These are phyloP conservation scores for Hypena proboscidalis DNA, from an alignment of 2,888 invertebrate species.

Conservation along the genomic window DNA sequence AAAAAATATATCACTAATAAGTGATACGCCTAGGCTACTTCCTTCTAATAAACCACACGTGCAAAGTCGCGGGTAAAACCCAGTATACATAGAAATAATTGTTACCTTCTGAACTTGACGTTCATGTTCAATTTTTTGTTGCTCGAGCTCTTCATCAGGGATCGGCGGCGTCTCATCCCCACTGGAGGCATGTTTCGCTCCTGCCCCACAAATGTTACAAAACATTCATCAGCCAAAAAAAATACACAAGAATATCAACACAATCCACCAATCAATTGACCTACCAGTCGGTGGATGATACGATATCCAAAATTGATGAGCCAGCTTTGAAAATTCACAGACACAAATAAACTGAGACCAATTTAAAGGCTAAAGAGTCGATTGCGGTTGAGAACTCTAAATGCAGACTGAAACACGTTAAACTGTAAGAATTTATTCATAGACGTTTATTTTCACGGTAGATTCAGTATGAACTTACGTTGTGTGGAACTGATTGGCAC, in stretches of 20 bases:
- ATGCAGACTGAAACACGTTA: slow-evolving; percentile 54
- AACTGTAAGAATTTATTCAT: slow-evolving; percentile 74
- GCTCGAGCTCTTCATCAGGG: slow-evolving; percentile 82
- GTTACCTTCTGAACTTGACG: slow-evolving; percentile 84
- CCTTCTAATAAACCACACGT: no score
- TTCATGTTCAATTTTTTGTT: slow-evolving; percentile 87
- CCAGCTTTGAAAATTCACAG: slow-evolving; percentile 85
- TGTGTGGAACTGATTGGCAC: slow-evolving; percentile 63
- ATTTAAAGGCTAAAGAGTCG: slow-evolving; percentile 33
- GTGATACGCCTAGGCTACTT: no score
- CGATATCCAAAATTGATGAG: slow-evolving; percentile 94
- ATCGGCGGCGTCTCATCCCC: slow-evolving; percentile 82
- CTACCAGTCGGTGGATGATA: slow-evolving; percentile 92
- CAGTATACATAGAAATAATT: neutral
- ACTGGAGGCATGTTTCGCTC: slow-evolving; percentile 80
- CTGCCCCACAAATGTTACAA: slow-evolving; percentile 43
- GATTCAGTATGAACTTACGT: slow-evolving; percentile 54
- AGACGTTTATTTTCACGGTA: slow-evolving; percentile 79
- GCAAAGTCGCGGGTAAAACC: neutral
- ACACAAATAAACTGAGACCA: slow-evolving; percentile 12
- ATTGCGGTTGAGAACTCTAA: slow-evolving; percentile 39
- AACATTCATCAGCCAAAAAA: slow-evolving; percentile 14
- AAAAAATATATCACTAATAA: no score
- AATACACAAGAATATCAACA: slow-evolving; percentile 4
- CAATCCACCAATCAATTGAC: no score